phyloP scores from a whole-genome alignment of 1,140 invertebrate species.

The Globodera ellingtonae region DNA sequence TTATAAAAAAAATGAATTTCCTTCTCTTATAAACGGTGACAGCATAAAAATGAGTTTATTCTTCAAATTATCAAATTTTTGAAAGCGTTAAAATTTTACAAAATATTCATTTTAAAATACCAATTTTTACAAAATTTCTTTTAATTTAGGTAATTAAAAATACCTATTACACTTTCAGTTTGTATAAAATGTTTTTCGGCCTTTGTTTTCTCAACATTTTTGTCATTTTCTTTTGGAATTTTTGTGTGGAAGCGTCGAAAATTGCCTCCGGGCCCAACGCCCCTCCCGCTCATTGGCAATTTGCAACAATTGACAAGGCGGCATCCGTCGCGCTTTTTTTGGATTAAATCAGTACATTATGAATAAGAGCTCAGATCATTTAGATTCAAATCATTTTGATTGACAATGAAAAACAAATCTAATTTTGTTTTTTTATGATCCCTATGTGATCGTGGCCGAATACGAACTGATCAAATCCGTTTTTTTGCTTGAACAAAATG shows the following conservation, averaged over 20 bases:
- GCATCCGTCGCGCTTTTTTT: too few relatives aligned
- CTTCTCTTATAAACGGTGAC: too few relatives aligned
- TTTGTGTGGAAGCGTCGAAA: constrained; percentile 26
- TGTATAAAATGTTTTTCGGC: constrained; percentile 6
- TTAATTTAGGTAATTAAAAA: too few relatives aligned
- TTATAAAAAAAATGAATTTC: too few relatives aligned
- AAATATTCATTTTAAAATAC: background rate
- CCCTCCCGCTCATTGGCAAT: constrained; percentile 24
- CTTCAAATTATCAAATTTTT: too few relatives aligned
- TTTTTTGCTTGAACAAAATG: background rate
- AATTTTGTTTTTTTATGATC: constrained; percentile 9
- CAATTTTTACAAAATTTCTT: too few relatives aligned
- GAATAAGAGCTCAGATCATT: too few relatives aligned
- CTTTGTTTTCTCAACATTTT: constrained; percentile 7
- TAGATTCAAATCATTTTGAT: too few relatives aligned
- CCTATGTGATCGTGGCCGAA: constrained; percentile 17
- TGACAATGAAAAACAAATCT: too few relatives aligned
- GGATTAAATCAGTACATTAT: too few relatives aligned
- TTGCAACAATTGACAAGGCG: background rate
- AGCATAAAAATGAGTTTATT: too few relatives aligned
- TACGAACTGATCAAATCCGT: constrained; percentile 5
- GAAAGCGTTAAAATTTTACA: too few relatives aligned
- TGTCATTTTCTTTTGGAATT: constrained; percentile 28
- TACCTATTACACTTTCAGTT: background rate
- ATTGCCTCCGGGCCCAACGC: constrained; percentile 16